phyloP scores from a whole-genome alignment of 2,888 invertebrate species.

The Cosmopolites sordidus region DNA sequence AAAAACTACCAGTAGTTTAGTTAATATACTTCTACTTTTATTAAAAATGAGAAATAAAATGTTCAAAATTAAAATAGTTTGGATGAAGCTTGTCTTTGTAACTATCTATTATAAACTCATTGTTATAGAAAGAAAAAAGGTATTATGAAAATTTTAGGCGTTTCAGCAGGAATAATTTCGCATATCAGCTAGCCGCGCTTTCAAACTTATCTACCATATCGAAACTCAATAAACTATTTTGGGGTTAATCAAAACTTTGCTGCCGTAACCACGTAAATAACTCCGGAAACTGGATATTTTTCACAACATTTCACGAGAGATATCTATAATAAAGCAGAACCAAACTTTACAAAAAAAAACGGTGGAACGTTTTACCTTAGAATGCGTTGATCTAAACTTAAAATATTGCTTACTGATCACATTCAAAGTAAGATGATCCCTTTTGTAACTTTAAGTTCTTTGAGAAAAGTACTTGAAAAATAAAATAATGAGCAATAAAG shows the following conservation, averaged over 20 bases:
- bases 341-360: slow-evolving; percentile 12
- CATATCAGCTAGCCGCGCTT: slow-evolving; percentile 14
- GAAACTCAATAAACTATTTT: slow-evolving; percentile 26
- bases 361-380: neutral
- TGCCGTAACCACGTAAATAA: slow-evolving; percentile 27
- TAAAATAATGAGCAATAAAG: neutral
- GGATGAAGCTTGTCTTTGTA: no score
- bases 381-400: neutral
- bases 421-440: neutral
- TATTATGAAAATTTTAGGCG: slow-evolving; percentile 1
- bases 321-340: slow-evolving; percentile 19
- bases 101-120: no score
- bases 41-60: no score
- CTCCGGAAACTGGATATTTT: slow-evolving; percentile 27
- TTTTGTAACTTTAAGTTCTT: neutral
- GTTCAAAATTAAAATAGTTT: no score
- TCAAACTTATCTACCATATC: slow-evolving; percentile 24
- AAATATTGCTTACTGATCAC: neutral
- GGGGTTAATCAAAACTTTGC: slow-evolving; percentile 27
- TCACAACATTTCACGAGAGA: slow-evolving; percentile 26
- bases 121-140: neutral
- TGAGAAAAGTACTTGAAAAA: neutral
- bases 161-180: slow-evolving; percentile 7
- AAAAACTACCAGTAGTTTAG: no score
- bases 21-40: no score